These are phyloP conservation scores for Harpegnathos saltator DNA, from an alignment of 1,140 invertebrate genomes.

Conservation along the genomic window DNA sequence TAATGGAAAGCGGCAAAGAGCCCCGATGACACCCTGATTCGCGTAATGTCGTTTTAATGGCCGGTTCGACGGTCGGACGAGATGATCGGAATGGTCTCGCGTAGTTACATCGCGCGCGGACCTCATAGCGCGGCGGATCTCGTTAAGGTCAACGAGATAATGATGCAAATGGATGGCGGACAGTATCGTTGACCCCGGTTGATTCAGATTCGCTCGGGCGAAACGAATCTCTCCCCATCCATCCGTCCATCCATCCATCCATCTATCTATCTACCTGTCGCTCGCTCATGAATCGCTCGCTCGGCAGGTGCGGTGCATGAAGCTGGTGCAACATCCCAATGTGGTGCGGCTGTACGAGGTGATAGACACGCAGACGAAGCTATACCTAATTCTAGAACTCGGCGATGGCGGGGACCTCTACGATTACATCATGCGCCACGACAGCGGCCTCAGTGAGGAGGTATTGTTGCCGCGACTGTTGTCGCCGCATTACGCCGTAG, in stretches of 20 bases:
- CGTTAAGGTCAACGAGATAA: slow-evolving; percentile 70
- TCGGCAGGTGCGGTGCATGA: slow-evolving; percentile 96
- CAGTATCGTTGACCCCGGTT: slow-evolving; percentile 59
- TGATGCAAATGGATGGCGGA: slow-evolving; percentile 34
- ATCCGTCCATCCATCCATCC: no score
- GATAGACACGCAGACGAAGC: slow-evolving; percentile 98
- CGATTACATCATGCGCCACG: slow-evolving; percentile 99
- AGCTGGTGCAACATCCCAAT: slow-evolving; percentile 99
- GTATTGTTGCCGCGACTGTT: slow-evolving; percentile 64
- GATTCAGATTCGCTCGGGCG: neutral
- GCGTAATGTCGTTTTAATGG: slow-evolving; percentile 45
- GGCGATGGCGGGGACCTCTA: slow-evolving; percentile 99
- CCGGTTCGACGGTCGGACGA: slow-evolving; percentile 14
- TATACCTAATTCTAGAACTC: slow-evolving; percentile 98
- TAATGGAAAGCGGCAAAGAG: slow-evolving; percentile 24
- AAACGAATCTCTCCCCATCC: neutral
- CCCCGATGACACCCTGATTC: slow-evolving; percentile 35
- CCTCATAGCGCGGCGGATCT: slow-evolving; percentile 63
- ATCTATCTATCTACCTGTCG: neutral
- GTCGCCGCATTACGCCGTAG: slow-evolving; percentile 33
- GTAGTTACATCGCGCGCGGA: slow-evolving; percentile 45
- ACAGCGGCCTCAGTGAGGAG: slow-evolving; percentile 90
- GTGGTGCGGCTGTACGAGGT: slow-evolving; percentile 99
- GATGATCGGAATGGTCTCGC: slow-evolving; percentile 33
- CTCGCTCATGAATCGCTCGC: neutral